Conservation (phyloP, 2,113 vertebrate genomes). For the Mixornis gularis region DNA sequence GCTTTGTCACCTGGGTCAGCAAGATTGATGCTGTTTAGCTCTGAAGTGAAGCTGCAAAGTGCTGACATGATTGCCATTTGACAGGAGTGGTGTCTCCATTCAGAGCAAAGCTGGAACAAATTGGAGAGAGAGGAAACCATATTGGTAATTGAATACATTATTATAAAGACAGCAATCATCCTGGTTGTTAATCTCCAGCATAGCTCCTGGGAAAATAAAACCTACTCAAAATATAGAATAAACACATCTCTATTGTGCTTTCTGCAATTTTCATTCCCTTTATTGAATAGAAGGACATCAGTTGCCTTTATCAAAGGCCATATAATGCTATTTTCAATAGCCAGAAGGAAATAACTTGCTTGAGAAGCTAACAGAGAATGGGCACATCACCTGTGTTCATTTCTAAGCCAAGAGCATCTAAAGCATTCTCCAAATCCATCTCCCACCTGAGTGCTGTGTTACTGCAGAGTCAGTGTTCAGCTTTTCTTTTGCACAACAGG, state of each 20-base stretch:
- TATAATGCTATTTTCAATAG: slow-evolving; percentile 15
- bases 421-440: not conserved
- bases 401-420: not conserved
- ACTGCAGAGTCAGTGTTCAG: not conserved
- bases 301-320: not conserved
- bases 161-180: not conserved
- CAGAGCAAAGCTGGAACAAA: not conserved
- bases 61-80: not conserved
- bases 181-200: not conserved
- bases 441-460: not conserved
- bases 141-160: not conserved
- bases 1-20: not conserved
- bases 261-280: not conserved
- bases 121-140: not conserved
- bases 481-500: not conserved
- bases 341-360: not conserved
- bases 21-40: not conserved
- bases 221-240: not conserved
- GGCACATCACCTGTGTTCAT: not conserved
- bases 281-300: not conserved
- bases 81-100: not conserved
- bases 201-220: slow-evolving; percentile 22
- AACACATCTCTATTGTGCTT: not conserved
- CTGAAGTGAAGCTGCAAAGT: not conserved
- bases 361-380: not conserved